phyloP scores from a whole-genome alignment of 2,797 vertebrate species.

The Acomys russatus region DNA sequence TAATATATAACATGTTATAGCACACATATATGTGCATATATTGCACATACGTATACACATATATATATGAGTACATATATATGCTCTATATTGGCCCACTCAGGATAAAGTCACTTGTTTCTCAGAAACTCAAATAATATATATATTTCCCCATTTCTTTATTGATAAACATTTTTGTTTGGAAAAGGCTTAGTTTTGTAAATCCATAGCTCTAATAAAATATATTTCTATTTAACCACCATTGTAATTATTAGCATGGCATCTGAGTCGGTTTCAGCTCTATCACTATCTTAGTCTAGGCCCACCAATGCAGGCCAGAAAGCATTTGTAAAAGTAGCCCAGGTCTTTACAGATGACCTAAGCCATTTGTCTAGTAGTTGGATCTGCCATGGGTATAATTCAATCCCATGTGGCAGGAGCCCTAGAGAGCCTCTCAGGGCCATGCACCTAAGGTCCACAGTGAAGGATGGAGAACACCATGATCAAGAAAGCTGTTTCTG shows the following conservation, averaged over 20 bases:
- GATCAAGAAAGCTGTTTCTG: not conserved
- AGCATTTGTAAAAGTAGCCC: not conserved
- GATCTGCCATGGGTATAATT: not conserved
- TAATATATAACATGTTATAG: too few relatives aligned
- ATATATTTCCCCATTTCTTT: slow-evolving; percentile 7
- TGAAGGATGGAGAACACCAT: not conserved
- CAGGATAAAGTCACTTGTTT: not conserved
- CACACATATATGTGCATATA: not conserved
- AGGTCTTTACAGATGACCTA: not conserved
- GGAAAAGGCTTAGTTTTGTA: not conserved
- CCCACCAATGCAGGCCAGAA: not conserved
- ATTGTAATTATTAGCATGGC: not conserved
- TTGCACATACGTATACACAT: not conserved
- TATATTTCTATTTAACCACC: not conserved
- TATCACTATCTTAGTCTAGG: not conserved
- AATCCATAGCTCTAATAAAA: not conserved
- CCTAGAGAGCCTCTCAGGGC: not conserved
- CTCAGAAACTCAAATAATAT: not conserved
- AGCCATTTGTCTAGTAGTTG: not conserved
- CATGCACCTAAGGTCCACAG: not conserved
- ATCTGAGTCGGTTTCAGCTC: not conserved
- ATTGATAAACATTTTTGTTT: slow-evolving; percentile 25
- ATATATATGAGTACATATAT: not conserved
- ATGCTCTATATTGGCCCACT: not conserved
- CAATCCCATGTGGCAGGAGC: not conserved